Conservation (phyloP, 1,140 invertebrate genomes). For the Anastrepha obliqua region DNA sequence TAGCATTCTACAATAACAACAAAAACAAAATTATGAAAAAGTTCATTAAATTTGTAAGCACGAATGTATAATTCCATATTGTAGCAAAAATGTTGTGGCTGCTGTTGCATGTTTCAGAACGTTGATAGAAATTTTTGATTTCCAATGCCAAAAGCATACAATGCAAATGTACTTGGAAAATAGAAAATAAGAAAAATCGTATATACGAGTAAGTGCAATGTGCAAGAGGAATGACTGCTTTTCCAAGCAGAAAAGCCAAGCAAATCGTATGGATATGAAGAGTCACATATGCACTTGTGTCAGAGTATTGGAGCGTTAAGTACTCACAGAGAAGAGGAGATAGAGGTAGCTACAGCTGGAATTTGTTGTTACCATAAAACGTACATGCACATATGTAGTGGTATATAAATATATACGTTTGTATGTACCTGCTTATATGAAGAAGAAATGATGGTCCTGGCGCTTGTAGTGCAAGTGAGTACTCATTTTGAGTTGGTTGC, state of each 20-base stretch:
- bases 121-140: background rate
- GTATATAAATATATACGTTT: background rate
- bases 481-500: background rate
- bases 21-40: background rate
- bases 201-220: background rate
- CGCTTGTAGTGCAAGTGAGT: background rate
- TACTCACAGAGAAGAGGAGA: background rate
- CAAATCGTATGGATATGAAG: background rate
- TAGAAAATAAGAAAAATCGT: background rate
- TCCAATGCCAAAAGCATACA: background rate
- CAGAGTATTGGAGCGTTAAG: background rate
- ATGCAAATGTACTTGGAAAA: constrained; percentile 5
- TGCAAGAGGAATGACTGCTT: background rate
- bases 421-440: too few relatives aligned
- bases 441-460: too few relatives aligned
- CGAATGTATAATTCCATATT: background rate
- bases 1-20: background rate
- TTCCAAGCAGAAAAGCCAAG: background rate
- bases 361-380: background rate
- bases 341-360: background rate
- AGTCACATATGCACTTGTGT: background rate
- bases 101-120: constrained; percentile 8
- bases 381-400: background rate
- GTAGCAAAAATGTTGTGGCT: background rate
- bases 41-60: background rate